Base-by-base conservation (phyloP, 2,797 vertebrate species). In the Knipowitschia caucasica region DNA sequence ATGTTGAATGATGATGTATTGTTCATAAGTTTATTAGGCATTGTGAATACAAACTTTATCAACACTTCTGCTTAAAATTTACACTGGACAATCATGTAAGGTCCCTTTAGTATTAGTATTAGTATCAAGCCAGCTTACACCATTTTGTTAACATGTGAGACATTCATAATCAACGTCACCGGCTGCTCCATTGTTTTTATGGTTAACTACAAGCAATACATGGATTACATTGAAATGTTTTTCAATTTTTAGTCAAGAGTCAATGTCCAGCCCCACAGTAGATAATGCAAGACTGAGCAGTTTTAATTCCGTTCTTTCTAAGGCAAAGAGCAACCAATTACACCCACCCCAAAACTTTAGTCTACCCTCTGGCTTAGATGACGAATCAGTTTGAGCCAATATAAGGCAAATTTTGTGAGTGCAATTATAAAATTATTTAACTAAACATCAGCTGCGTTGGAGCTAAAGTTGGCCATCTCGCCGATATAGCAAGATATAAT, bases 1-100 rank as follows among this genome's bases (percentile, higher is more conserved):
- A n/a, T n/a, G n/a, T 21, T 6, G 7, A 50, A 69, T 1, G 14
- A 38, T 30, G 14, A 78, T 43, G 21, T 52, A 31, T 81, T 74
- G 81, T 90, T 86, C 83, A 89, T 85, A 83, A 82, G 81, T 92
- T 92, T 92, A 92, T 92, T 92, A 91, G 84, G 86, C 87, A 90
- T 86, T 88, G 78, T 89, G 87, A 89, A 83, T 87, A 91, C 85
- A 91, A 91, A 90, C 84, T 74, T 88, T 83, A 83, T 88, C 72
- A 88, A 89, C 80, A 89, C 77, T 85, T 75, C 90, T 69, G 78
- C 81, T 82, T 88, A 71, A 85, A 72, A 88, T 84, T 76, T 89
- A 88, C 84, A 89, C 75, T 81, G 71, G 77, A 89, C 85, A 81
- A 78, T 83, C 80, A 77, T 53, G 62, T 80, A 67, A 81, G 80